phyloP scores from a whole-genome alignment of 2,888 invertebrate genomes.

The Clistopyga incitator region DNA sequence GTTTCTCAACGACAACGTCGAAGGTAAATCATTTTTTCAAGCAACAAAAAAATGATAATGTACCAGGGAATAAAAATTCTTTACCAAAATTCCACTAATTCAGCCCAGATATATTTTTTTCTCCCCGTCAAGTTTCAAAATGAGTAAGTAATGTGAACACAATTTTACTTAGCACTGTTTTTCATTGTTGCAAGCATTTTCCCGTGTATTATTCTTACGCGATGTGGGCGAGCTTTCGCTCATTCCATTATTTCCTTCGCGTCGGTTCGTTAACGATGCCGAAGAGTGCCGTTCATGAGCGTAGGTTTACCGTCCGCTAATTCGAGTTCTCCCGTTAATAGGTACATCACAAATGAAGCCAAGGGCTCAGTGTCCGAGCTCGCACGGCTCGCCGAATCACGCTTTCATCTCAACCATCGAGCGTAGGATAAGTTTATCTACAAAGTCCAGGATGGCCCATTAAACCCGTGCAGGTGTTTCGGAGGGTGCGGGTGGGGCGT shows the following conservation, averaged over 20 bases:
- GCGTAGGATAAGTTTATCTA: slow-evolving; percentile 64
- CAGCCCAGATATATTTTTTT: too few species aligned
- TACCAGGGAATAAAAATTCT: too few species aligned
- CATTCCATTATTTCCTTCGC: not conserved
- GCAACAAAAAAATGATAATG: too few species aligned
- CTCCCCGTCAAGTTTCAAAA: too few species aligned
- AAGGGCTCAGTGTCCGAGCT: not conserved
- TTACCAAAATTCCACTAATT: too few species aligned
- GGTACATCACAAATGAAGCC: not conserved
- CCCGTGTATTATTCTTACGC: too few species aligned
- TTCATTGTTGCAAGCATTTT: too few species aligned
- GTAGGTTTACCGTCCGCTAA: not conserved
- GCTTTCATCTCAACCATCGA: slow-evolving; percentile 47
- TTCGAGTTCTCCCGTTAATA: not conserved
- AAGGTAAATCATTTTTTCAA: too few species aligned
- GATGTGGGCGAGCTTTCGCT: not conserved
- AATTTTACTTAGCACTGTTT: too few species aligned
- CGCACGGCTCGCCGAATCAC: slow-evolving; percentile 18
- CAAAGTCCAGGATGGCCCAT: slow-evolving; percentile 69
- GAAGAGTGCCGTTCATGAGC: not conserved
- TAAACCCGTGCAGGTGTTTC: slow-evolving; percentile 73
- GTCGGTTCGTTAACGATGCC: not conserved
- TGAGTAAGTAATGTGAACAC: too few species aligned
- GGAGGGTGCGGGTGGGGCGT: slow-evolving; percentile 1
- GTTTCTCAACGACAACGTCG: too few species aligned